phyloP scores from a whole-genome alignment of 2,113 vertebrate species.

The Protomyctophum bolini region DNA sequence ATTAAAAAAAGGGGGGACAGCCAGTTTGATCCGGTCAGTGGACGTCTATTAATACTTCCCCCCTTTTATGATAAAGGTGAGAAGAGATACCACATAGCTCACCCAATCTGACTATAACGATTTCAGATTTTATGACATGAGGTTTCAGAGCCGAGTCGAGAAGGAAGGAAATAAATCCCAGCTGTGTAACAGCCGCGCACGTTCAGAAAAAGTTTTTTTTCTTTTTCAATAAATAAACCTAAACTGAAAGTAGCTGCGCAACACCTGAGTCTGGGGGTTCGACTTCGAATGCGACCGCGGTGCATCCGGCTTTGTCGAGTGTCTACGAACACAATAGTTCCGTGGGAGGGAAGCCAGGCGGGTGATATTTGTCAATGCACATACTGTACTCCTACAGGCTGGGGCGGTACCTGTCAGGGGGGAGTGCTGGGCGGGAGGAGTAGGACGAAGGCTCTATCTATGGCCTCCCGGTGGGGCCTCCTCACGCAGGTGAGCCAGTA shows the following conservation, averaged over 20 bases:
- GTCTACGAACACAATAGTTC: too few relatives aligned
- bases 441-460: too few relatives aligned
- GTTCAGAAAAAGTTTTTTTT: neutral
- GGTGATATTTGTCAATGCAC: too few relatives aligned
- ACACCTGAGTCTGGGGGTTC: too few relatives aligned
- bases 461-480: too few relatives aligned
- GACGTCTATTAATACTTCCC: conserved; percentile 51
- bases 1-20: conserved; percentile 62
- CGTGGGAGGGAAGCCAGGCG: too few relatives aligned
- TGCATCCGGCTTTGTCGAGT: neutral
- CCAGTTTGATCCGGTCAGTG: conserved; percentile 58
- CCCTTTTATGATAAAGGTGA: conserved; percentile 22
- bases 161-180: neutral
- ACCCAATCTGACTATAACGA: conserved; percentile 8
- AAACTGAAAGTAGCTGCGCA: neutral
- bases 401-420: too few relatives aligned
- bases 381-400: too few relatives aligned
- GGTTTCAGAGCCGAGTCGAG: conserved; percentile 26
- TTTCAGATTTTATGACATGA: conserved; percentile 23
- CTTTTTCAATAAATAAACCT: neutral
- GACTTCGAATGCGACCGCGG: neutral
- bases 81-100: conserved; percentile 15
- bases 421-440: too few relatives aligned
- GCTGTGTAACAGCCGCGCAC: neutral
- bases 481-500: too few relatives aligned